phyloP scores from a whole-genome alignment of 2,797 vertebrate genomes.

The Cottoperca gobio region DNA sequence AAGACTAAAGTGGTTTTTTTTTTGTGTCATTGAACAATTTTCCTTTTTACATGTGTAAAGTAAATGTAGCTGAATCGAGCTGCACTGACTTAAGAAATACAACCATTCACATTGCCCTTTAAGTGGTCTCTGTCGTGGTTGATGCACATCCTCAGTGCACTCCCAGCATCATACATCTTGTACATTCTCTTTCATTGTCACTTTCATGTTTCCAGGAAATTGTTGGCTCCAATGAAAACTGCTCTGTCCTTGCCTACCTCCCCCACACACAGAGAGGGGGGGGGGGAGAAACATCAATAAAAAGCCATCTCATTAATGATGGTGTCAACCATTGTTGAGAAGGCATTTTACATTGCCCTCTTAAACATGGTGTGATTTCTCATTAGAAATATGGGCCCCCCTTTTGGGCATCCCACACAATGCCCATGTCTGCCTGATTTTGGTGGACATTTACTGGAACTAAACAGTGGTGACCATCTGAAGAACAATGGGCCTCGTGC shows the following conservation, averaged over 20 bases:
- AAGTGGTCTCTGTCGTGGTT: neutral
- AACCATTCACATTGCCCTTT: neutral
- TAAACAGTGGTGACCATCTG: too few relatives aligned
- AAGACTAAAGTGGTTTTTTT: neutral
- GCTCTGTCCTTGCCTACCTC: neutral
- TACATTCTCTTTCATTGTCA: neutral
- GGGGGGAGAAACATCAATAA: constrained; percentile 23
- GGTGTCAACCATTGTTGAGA: constrained; percentile 8
- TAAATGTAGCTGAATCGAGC: neutral
- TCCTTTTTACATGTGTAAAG: neutral
- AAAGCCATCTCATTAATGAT: constrained; percentile 54
- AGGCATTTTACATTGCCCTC: constrained; percentile 6
- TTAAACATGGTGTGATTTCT: neutral
- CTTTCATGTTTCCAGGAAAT: constrained; percentile 1
- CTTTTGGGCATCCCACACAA: too few relatives aligned
- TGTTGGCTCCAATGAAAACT: neutral
- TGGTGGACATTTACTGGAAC: too few relatives aligned
- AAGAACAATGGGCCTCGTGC: too few relatives aligned
- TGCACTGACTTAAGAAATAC: neutral
- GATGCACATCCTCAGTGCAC: neutral
- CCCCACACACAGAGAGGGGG: neutral
- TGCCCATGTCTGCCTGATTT: too few relatives aligned
- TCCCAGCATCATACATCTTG: neutral
- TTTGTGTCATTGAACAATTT: neutral
- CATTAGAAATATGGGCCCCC: too few relatives aligned